These are phyloP conservation scores for Opisthocomus hoazin DNA, from an alignment of 2,113 vertebrate genomes.

Conservation along the genomic window DNA sequence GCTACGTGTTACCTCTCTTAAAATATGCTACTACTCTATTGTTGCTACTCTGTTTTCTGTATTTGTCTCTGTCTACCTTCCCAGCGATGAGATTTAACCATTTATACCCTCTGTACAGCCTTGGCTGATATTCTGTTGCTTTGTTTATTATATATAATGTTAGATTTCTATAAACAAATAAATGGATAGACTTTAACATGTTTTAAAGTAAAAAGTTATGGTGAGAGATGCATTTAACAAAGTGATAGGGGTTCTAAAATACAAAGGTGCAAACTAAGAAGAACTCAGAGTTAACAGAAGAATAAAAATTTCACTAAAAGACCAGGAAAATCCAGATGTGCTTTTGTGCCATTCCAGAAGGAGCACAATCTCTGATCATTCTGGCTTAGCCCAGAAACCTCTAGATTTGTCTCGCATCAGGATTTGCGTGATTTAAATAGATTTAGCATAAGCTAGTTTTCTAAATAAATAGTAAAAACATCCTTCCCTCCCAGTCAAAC, in stretches of 20 bases:
- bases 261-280: background rate
- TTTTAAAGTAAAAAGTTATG: background rate
- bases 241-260: background rate
- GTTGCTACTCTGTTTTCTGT: background rate
- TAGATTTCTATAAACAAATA: background rate
- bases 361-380: background rate
- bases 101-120: background rate
- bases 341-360: background rate
- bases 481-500: background rate
- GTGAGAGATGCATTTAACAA: background rate
- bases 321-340: background rate
- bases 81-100: background rate
- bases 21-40: background rate
- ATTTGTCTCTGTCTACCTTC: background rate
- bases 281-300: background rate
- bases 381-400: background rate
- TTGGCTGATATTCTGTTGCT: background rate
- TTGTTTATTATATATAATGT: background rate
- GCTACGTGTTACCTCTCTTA: background rate
- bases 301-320: background rate
- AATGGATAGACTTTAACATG: background rate
- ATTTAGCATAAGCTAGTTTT: background rate
- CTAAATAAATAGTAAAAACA: background rate
- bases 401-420: background rate
- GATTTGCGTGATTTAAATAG: background rate